Evolutionary conservation across 2,113 vertebrate genomes (phyloP).

Genomic region (Corapipo altera): DNA sequence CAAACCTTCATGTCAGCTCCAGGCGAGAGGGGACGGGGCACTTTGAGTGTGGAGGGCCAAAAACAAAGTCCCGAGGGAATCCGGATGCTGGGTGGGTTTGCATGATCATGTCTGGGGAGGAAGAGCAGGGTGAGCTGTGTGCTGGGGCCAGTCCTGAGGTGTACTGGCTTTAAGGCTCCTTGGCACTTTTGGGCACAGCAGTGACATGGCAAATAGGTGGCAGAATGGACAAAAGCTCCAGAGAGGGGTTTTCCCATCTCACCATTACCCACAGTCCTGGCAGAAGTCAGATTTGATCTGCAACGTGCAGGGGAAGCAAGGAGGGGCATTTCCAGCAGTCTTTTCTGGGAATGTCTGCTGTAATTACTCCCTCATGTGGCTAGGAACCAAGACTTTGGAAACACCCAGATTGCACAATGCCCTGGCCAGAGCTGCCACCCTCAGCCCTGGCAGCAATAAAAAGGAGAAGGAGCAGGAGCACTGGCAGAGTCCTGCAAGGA

Average conservation of each 20-base stretch:
- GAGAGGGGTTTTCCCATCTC: not conserved
- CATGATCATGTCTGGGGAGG: not conserved
- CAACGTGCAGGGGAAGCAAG: not conserved
- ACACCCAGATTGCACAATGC: not conserved
- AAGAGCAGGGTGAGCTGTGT: fast-evolving
- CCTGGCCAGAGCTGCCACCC: not conserved
- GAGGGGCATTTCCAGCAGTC: not conserved
- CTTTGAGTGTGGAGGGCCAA: fast-evolving
- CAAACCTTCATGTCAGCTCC: fast-evolving
- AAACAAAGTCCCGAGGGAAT: not conserved
- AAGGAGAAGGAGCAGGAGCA: not conserved
- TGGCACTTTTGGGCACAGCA: fast-evolving
- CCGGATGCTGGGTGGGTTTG: fast-evolving
- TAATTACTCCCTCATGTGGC: fast-evolving
- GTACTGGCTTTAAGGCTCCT: fast-evolving
- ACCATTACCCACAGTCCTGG: not conserved
- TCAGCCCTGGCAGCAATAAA: not conserved
- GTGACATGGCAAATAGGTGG: fast-evolving
- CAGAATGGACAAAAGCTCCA: not conserved
- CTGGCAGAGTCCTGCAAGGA: not conserved
- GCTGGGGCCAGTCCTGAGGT: fast-evolving
- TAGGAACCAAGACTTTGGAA: not conserved
- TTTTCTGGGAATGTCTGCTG: not conserved
- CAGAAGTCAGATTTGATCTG: not conserved
- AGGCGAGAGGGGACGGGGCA: not conserved